Base-by-base conservation (phyloP, 2,113 vertebrate genomes). In the Thamnaconus septentrionalis region DNA sequence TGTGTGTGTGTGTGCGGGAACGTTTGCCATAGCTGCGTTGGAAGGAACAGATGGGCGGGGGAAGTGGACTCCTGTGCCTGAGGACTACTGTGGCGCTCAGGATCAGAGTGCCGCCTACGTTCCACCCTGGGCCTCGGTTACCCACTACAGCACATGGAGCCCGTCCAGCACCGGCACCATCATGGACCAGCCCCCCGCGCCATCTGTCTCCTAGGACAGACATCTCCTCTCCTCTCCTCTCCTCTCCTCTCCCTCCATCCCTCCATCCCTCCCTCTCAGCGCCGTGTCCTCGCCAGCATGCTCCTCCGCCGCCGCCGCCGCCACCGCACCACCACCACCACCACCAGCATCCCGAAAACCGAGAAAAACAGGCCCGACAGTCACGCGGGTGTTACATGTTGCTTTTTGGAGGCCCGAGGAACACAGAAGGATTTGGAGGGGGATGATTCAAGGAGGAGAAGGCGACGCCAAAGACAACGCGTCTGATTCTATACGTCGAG, bases 201-300 rank as follows among this genome's bases (percentile, higher is more conserved):
- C 88, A 91, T 91, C 90, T 91, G 89, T 91, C 88, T 90, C 86
- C 75, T 61, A 89, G 87, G 89, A 90, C 85, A 83, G 87, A 85
- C 84, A 85, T 66, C 80, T 75, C 78, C 73, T 79, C 64, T 52
- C 59, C 61, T 31, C 18, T 31, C 49, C 53, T 66, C 80, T 75
- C 78, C 73, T 79, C 64, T 52, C 59, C 61, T 31, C 18, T 31
- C 49, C 39, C 48, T 12, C 57, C 58, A 50, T 39, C 55, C 61
- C 71, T 64, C 69, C 56, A 41, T 52, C 62, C 73, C 68, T 71
- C 57, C 75, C 67, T 73, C 71, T 81, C 67, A 57, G 71, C 44
- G 49, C 71, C 60, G 73, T 79, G 73, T 87, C 81, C 78, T 85
- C 73, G 79, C 87, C 85, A 85, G 74, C 72, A 79, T 48, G 58